Evolutionary conservation across 2,888 invertebrate species (phyloP).

Genomic region (Drosophila basisetae): DNA sequence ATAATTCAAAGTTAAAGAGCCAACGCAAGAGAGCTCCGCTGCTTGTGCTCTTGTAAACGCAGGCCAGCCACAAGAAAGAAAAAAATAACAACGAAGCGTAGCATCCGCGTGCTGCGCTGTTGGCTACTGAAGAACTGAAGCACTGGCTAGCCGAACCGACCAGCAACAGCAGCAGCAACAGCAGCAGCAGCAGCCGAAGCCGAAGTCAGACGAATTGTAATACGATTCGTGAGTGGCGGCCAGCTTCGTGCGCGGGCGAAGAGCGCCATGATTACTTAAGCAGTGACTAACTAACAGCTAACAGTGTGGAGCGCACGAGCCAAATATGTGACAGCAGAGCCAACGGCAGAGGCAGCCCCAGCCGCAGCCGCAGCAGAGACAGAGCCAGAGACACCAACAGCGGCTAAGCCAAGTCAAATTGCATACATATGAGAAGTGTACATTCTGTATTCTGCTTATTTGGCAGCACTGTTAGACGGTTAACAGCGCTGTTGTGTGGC

Average conservation of each 20-base stretch:
- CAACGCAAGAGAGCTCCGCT: conserved; percentile 56
- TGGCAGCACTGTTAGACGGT: conserved; percentile 46
- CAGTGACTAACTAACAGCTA: conserved; percentile 67
- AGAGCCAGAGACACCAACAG: background rate
- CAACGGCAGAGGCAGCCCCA: conserved; percentile 2
- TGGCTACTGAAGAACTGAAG: conserved; percentile 77
- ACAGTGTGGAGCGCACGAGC: conserved; percentile 62
- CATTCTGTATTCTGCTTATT: conserved; percentile 17
- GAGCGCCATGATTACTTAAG: conserved; percentile 68
- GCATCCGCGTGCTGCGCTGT: conserved; percentile 77
- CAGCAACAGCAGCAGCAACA: conserved; percentile 26
- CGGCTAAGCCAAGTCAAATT: conserved; percentile 27
- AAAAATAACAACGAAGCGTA: conserved; percentile 68
- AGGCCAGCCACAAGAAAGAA: conserved; percentile 48
- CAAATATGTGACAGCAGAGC: conserved; percentile 30
- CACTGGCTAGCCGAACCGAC: conserved; percentile 56
- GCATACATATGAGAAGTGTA: conserved; percentile 12
- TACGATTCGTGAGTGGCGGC: conserved; percentile 51
- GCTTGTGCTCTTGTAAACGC: conserved; percentile 56
- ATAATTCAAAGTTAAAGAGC: conserved; percentile 58
- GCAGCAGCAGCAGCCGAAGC: conserved; percentile 53
- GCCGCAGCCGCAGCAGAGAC: background rate
- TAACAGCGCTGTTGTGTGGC: conserved; percentile 46
- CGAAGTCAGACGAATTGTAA: conserved; percentile 59
- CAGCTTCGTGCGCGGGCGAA: conserved; percentile 65